A percentile compares a stretch with the other conserved stretches of the same genome.
phyloP scores from a whole-genome alignment of 2,113 vertebrate genomes.

The Atrichornis clamosus region DNA sequence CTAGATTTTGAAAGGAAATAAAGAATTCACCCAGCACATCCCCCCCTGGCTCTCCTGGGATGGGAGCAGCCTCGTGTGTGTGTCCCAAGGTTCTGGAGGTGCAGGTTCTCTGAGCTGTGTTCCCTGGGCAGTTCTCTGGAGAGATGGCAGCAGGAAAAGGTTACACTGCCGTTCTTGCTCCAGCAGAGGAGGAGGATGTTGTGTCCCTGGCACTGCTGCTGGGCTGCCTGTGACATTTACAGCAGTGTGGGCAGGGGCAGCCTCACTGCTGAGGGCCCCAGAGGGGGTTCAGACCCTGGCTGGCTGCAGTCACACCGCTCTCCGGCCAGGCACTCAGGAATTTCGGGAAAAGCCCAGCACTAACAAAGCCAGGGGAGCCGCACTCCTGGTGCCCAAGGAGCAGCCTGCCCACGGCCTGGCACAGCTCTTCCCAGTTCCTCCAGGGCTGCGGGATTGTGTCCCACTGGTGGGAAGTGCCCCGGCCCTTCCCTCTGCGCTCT shows the following conservation, averaged over 20 bases:
- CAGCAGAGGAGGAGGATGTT: background rate
- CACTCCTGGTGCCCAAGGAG: background rate
- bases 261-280: background rate
- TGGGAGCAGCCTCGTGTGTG: background rate
- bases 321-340: background rate
- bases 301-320: background rate
- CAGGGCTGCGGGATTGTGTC: background rate
- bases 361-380: background rate
- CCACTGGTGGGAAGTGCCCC: background rate
- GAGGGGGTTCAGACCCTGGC: background rate
- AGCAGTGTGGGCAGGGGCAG: background rate
- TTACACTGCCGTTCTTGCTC: background rate
- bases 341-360: background rate
- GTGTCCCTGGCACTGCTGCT: background rate
- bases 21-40: background rate
- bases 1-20: background rate
- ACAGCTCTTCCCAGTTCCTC: no score
- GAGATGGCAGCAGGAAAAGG: background rate
- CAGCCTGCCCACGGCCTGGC: background rate
- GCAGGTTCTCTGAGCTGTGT: background rate
- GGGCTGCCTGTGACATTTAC: fast-evolving
- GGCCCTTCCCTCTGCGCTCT: fast-evolving
- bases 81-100: background rate
- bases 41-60: background rate
- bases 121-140: background rate